Evolutionary conservation across 2,797 vertebrate species (phyloP).

Genomic region (Squalus acanthias): DNA sequence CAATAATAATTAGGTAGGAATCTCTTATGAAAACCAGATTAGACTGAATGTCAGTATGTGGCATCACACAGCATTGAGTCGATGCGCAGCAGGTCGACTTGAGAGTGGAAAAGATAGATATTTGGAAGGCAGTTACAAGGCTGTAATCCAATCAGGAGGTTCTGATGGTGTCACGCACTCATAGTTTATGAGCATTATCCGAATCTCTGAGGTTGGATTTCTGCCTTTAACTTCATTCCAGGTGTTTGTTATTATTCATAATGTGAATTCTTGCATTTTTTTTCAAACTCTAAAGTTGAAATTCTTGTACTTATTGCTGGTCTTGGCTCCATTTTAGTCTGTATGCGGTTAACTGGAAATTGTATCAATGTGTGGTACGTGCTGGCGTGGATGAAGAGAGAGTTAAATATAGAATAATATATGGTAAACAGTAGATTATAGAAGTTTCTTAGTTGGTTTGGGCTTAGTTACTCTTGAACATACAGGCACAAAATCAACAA

Average conservation of each 20-base stretch:
- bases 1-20: neutral
- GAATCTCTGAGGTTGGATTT: neutral
- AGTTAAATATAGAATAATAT: neutral
- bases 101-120: neutral
- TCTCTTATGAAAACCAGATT: neutral
- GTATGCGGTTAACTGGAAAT: constrained; percentile 15
- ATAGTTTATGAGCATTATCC: neutral
- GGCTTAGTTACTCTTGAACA: neutral
- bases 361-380: constrained; percentile 5
- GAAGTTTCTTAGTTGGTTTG: neutral
- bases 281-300: neutral
- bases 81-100: neutral
- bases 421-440: neutral
- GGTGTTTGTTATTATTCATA: constrained; percentile 9
- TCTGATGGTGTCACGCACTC: too few species aligned
- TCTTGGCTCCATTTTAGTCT: neutral
- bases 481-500: neutral
- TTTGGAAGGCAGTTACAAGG: neutral
- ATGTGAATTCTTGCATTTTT: neutral
- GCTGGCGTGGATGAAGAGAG: neutral
- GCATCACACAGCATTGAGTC: neutral
- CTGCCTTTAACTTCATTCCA: constrained; percentile 13
- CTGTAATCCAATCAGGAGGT: neutral
- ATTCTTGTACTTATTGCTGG: neutral
- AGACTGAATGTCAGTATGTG: neutral